phyloP scores from a whole-genome alignment of 2,113 vertebrate genomes.

The Colaptes auratus region DNA sequence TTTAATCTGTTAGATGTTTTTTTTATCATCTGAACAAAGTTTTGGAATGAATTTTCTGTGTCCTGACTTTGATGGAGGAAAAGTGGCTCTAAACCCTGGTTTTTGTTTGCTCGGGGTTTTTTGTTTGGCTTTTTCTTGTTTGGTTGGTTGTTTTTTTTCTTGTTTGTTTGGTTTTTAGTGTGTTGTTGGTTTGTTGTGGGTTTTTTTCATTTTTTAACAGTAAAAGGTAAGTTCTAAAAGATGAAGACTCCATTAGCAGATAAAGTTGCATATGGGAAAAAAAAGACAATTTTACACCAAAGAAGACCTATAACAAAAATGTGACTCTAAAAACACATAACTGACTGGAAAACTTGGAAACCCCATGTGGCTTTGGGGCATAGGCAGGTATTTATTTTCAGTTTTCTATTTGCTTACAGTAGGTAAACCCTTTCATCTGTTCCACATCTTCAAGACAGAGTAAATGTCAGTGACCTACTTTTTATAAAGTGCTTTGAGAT shows the following conservation, averaged over 20 bases:
- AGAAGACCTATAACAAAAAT: neutral
- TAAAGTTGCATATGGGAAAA: neutral
- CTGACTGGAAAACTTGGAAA: neutral
- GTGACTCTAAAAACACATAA: neutral
- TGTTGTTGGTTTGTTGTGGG: no score
- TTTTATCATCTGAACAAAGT: neutral
- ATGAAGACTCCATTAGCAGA: neutral
- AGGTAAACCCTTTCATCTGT: neutral
- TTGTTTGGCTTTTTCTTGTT: no score
- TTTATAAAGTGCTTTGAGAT: conserved; percentile 13
- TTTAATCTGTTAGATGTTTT: neutral
- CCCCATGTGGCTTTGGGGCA: neutral
- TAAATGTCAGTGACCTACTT: neutral
- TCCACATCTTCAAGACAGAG: neutral
- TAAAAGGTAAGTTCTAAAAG: neutral
- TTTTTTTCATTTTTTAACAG: no score
- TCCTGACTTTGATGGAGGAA: neutral
- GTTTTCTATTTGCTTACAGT: neutral
- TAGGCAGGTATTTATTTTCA: neutral
- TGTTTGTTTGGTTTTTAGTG: no score
- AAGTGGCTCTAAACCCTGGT: neutral
- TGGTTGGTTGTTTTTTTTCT: no score
- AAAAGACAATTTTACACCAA: neutral
- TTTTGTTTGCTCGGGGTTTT: no score
- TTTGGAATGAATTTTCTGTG: neutral